Evolutionary conservation across 1,140 invertebrate species (phyloP).

Genomic region (Zaprionus nigranus): DNA sequence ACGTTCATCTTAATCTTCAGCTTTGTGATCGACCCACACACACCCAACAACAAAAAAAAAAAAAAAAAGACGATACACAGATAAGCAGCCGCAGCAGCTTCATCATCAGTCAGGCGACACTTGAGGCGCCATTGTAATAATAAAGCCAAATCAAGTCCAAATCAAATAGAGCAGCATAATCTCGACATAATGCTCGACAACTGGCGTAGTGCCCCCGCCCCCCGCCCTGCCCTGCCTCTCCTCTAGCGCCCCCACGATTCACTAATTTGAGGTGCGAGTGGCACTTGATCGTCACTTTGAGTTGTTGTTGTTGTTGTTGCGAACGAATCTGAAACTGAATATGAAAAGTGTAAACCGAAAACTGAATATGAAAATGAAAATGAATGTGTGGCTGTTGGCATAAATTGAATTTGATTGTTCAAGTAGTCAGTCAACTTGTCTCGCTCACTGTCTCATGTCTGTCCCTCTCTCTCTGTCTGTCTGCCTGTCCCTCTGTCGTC

Average conservation of each 20-base stretch:
- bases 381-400: constrained; percentile 62
- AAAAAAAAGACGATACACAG: constrained; percentile 49
- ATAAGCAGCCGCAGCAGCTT: constrained; percentile 46
- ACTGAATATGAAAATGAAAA: constrained; percentile 64
- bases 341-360: constrained; percentile 19
- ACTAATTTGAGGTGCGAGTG: constrained; percentile 49
- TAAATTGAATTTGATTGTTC: constrained; percentile 82
- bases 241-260: neutral
- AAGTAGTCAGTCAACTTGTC: constrained; percentile 65
- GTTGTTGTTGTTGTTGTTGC: constrained; percentile 33
- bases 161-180: constrained; percentile 79
- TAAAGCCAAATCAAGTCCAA: constrained; percentile 72
- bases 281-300: constrained; percentile 74
- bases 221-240: neutral
- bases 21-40: constrained; percentile 67
- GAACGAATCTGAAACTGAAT: constrained; percentile 60
- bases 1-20: constrained; percentile 68
- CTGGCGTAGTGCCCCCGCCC: neutral
- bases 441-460: constrained; percentile 28
- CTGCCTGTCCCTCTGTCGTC: neutral
- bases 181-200: constrained; percentile 40
- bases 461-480: neutral
- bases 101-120: constrained; percentile 45
- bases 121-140: constrained; percentile 82
- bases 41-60: constrained; percentile 13